Conservation (phyloP, 2,888 invertebrate genomes). For the Orthosia gracilis region DNA sequence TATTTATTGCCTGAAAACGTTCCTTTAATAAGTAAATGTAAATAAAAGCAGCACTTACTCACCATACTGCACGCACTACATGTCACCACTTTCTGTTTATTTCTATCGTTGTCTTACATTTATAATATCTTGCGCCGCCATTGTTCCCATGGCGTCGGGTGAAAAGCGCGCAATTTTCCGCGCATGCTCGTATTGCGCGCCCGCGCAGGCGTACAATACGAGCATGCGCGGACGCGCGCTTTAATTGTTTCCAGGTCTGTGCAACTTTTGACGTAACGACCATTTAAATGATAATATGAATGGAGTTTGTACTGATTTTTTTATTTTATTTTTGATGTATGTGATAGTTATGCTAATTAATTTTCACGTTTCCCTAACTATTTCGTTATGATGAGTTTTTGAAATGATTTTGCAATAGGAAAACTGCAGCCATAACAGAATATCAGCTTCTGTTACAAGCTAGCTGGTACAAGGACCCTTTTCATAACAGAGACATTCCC, state of each 20-base stretch:
- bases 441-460: too few species aligned
- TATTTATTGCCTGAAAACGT: background rate
- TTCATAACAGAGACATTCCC: background rate
- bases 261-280: slow-evolving; percentile 67
- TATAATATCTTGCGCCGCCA: slow-evolving; percentile 64
- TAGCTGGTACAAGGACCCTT: background rate
- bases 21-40: background rate
- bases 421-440: background rate
- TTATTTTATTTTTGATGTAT: slow-evolving; percentile 3
- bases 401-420: background rate
- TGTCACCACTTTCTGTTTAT: slow-evolving; percentile 59
- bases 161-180: slow-evolving; percentile 77
- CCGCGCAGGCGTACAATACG: slow-evolving; percentile 60
- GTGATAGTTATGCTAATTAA: slow-evolving; percentile 1
- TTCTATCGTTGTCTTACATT: slow-evolving; percentile 59
- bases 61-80: slow-evolving; percentile 66
- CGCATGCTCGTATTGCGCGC: slow-evolving; percentile 62
- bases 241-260: slow-evolving; percentile 76
- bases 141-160: slow-evolving; percentile 61
- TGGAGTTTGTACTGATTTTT: slow-evolving; percentile 13
- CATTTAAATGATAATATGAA: slow-evolving; percentile 46
- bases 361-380: background rate
- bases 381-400: background rate
- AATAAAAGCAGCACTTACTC: slow-evolving; percentile 50
- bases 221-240: slow-evolving; percentile 57